phyloP scores from a whole-genome alignment of 2,113 vertebrate genomes.

The Lethenteron reissneri region DNA sequence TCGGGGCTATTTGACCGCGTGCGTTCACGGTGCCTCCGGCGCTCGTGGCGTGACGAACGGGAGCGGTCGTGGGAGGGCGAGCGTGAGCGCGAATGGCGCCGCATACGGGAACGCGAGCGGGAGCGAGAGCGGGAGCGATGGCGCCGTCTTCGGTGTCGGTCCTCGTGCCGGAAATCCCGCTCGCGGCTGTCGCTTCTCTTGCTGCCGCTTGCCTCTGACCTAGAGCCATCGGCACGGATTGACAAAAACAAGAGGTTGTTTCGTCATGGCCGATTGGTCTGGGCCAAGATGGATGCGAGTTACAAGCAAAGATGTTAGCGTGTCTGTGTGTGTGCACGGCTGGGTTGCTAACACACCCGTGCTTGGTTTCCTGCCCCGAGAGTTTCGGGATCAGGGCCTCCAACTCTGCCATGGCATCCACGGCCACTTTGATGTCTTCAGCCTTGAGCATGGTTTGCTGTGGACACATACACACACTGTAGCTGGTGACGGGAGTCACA shows the following conservation, averaged over 20 bases:
- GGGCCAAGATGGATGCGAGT: no score
- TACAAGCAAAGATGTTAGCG: no score
- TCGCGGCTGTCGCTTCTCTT: no score
- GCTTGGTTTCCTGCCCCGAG: constrained; percentile 20
- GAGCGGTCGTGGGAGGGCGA: constrained; percentile 16
- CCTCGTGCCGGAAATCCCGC: background rate
- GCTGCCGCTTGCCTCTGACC: no score
- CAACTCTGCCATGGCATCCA: constrained; percentile 68
- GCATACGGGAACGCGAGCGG: constrained; percentile 31
- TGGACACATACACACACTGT: background rate
- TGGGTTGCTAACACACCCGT: constrained; percentile 25
- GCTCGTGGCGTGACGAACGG: constrained; percentile 25
- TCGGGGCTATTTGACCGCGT: constrained; percentile 40
- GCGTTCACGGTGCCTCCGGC: constrained; percentile 31
- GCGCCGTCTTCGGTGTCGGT: constrained; percentile 25
- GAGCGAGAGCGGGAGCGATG: constrained; percentile 41
- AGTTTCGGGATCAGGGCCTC: constrained; percentile 78
- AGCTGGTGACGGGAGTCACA: no score
- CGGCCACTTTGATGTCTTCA: constrained; percentile 81
- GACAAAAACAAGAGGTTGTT: no score
- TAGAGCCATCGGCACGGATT: no score
- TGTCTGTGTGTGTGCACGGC: no score
- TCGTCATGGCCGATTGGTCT: no score
- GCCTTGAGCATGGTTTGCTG: background rate
- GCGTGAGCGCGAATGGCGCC: background rate